A percentile compares a stretch with the other conserved stretches of the same genome.
Evolutionary conservation across 2,797 vertebrate genomes (phyloP).

Genomic region (Scolopax bukidnonensis): DNA sequence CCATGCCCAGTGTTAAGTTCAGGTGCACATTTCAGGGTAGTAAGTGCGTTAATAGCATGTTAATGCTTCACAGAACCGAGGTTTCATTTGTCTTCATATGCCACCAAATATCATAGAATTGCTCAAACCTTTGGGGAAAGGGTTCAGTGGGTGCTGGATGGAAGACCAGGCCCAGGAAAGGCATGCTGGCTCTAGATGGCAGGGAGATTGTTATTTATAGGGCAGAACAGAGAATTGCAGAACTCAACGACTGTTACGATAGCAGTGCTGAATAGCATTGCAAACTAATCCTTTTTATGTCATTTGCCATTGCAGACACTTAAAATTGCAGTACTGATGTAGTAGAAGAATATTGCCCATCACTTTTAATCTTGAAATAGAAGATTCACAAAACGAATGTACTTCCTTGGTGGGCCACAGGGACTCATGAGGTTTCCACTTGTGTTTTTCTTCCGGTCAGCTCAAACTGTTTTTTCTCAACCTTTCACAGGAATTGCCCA

Average conservation of each 20-base stretch:
- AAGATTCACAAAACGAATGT: neutral
- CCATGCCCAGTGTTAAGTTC: neutral
- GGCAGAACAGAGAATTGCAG: neutral
- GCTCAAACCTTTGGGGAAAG: neutral
- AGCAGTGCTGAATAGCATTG: neutral
- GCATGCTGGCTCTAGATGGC: neutral
- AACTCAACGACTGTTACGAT: neutral
- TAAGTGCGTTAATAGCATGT: rapidly evolving
- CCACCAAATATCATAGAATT: neutral
- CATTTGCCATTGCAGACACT: neutral
- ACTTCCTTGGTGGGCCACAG: neutral
- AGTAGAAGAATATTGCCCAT: neutral
- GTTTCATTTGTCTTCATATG: neutral
- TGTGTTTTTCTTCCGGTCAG: neutral
- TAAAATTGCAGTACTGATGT: neutral
- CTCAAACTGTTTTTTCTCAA: neutral
- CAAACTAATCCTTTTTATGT: neutral
- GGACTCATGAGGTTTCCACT: neutral
- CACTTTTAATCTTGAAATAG: neutral
- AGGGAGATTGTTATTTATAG: neutral
- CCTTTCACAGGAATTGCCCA: neutral
- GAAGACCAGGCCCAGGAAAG: neutral
- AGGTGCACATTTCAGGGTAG: neutral
- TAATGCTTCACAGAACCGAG: neutral
- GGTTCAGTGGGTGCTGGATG: neutral